Base-by-base conservation (phyloP, 2,888 invertebrate species). In the Lacanobia oleracea region DNA sequence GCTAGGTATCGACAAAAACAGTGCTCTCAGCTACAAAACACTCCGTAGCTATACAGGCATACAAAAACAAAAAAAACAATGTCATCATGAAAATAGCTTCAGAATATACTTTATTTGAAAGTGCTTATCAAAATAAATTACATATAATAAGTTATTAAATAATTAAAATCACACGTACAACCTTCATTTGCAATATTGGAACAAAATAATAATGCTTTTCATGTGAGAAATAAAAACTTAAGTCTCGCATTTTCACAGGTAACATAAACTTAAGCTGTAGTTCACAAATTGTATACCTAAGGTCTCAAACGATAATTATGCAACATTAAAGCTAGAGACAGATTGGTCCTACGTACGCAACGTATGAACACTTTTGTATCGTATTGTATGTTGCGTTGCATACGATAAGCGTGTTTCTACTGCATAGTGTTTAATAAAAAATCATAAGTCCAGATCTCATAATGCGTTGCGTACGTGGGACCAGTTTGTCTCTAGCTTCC, bases 11-110 rank as follows among this genome's bases (percentile, higher is more conserved):
- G 75, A 87, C 85, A 89, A 87, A 88, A 86, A 84, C 71, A 88
- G 93, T 93, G 94, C 93, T 91, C 86, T 84, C 91, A 92, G 91
- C 91, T 90, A 90, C 86, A 77, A 88, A 89, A 78, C 69, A 81
- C 84, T 72, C 83, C 72, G 81, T 90, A 91, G 33, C 4, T 83
- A 91, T 87, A 33, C 5, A 33, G 82, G 86, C 87, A 80, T 91
- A 90, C 86, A 91, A 93, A 92, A 90, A 69, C 14, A 9, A 76
- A 43, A 70, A 86, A 82, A 85, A 83, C 67, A 71, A 77, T 37
- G n/a, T 60, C 56, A 7, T 75, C 87, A 79, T 75, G 79, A 83
- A 86, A 86, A 86, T 85, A 81, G 77, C 74, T 64, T 83, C 71
- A 73, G 33, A 77, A 80, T 85, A 85, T 73, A 76, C 68, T 68